Percentiles rank a stretch among this genome's conserved stretches.
These are phyloP conservation scores for Philypnodon macrostomus DNA, from an alignment of 2,797 vertebrate species.

Conservation along the genomic window DNA sequence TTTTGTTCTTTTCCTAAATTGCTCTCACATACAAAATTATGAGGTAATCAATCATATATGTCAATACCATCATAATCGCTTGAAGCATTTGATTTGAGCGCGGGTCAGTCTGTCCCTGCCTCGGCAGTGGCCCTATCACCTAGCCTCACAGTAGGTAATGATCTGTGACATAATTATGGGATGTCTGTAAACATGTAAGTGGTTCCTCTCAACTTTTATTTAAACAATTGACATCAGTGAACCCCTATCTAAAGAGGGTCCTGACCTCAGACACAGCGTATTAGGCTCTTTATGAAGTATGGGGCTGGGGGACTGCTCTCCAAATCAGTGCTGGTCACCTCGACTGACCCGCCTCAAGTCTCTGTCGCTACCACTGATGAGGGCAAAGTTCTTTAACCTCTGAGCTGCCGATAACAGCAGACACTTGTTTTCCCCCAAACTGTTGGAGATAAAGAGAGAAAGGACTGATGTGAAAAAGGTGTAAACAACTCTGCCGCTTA, in stretches of 20 bases:
- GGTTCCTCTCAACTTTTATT: conserved; percentile 83
- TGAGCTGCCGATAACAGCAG: conserved; percentile 48
- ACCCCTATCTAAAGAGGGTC: conserved; percentile 78
- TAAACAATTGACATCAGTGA: conserved; percentile 83
- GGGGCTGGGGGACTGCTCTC: conserved; percentile 70
- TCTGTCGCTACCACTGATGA: conserved; percentile 69
- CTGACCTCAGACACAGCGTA: conserved; percentile 79
- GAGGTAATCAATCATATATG: conserved; percentile 65
- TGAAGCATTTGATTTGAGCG: conserved; percentile 55
- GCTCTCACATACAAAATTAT: conserved; percentile 55
- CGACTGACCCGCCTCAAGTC: conserved; percentile 61
- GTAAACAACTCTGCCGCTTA: conserved; percentile 42
- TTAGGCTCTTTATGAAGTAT: conserved; percentile 85
- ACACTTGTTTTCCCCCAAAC: conserved; percentile 53
- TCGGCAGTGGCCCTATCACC: conserved; percentile 47
- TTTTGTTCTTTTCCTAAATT: conserved; percentile 39
- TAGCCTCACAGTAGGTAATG: conserved; percentile 65
- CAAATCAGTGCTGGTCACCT: conserved; percentile 71
- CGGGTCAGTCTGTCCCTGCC: conserved; percentile 39
- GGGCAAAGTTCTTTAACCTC: conserved; percentile 74
- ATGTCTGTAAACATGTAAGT: conserved; percentile 77
- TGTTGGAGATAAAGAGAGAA: conserved; percentile 37
- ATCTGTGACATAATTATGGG: conserved; percentile 77
- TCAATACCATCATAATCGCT: conserved; percentile 64
- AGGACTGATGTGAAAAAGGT: conserved; percentile 29